Evolutionary conservation across 2,888 invertebrate species (phyloP), one percentile per base, ranked within the genome.

Genomic region (Brenthis daphne): DNA sequence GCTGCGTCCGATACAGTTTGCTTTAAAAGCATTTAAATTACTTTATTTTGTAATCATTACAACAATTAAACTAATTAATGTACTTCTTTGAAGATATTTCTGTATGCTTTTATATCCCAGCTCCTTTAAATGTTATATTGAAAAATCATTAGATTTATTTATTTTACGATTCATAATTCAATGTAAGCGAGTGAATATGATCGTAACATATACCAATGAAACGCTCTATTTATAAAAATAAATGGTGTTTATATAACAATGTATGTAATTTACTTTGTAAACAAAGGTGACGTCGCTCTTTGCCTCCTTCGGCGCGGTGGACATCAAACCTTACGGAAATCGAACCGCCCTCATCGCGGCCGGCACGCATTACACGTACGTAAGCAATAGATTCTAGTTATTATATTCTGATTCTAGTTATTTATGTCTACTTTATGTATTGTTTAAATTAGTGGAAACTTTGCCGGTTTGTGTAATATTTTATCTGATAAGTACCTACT

Each of bases 321-420:
- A 96, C 83, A 87, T 96, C 13, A 94, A 94, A 79, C 92, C 93
- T 53, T 85, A 92, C 70, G 92, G 94, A 13, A 81, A 80, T 37
- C 86, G 85, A 57, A 85, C 91, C 5, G 94, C 95, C 5, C 84
- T 96, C 20, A 89, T 96, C 50, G 96, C 96, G 1, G 93, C 95
- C 29, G 87, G 91, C 72, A 94, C 94, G 79, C 94, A 93, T 72
- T 80, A 83, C 72, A 94, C 94, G 96, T 96, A 87, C 93, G 89
- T 85, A 33, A 8, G 48, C n/a, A 57, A 14, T 11, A 6, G 12
- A 13, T 12, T 29, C 11, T 43, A 43, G 11, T 11, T 43, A 43
- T 8, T 43, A 11, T 43, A 20, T 1, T 20, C 20, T 20, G 20
- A 20, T 20, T 20, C 1, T 20, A 20, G 20, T 20, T 20, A 20